Base-by-base conservation (phyloP, 1,140 invertebrate genomes). In the Rhynchophorus ferrugineus region DNA sequence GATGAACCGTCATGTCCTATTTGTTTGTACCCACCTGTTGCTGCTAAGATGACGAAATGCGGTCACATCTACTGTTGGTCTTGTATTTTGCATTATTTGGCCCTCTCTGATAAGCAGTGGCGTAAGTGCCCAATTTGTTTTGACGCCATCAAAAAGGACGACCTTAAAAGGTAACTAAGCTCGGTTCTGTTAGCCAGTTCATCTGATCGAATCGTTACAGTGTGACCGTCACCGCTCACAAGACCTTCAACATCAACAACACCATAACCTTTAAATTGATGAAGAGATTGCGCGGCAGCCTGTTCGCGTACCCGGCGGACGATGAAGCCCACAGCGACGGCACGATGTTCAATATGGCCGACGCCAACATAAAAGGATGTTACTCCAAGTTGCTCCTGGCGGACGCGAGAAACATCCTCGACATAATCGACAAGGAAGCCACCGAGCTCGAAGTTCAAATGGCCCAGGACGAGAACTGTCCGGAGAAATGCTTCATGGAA, bases 21-120 rank as follows among this genome's bases (percentile, higher is more conserved):
- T 63, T 97, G 94, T 74, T 74, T 97, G 36, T 83, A 84, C 65
- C 71, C 78, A 38, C 91, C 91, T 18, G 73, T 82, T 45, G 87
- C 89, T 58, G 91, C 84, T 2, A 91, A 95, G 73, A 91, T 97
- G 64, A 95, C 92, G 0, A 79, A 83, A 22, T 98, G 95, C 74
- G 94, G 94, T 17, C 95, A 98, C 69, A 84, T 94, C 49, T 97
- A 90, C 67, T 98, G 95, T 69, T 98, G 91, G 90, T 78, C 91
- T 1, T 98, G 95, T 67, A 82, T 96, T 61, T 76, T 98, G 16
- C 94, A 96, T 69, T 97, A 97, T 71, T 73, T 95, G 49, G 78
- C 87, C 13, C 71, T 93, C 1, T 84, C 84, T 36, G 88, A 95
- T 61, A 85, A 88, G 72, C 65, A 78, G 39, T 78, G 79, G 80